Base-by-base conservation (phyloP, 2,888 invertebrate genomes). In the Tenthredo mesomela region DNA sequence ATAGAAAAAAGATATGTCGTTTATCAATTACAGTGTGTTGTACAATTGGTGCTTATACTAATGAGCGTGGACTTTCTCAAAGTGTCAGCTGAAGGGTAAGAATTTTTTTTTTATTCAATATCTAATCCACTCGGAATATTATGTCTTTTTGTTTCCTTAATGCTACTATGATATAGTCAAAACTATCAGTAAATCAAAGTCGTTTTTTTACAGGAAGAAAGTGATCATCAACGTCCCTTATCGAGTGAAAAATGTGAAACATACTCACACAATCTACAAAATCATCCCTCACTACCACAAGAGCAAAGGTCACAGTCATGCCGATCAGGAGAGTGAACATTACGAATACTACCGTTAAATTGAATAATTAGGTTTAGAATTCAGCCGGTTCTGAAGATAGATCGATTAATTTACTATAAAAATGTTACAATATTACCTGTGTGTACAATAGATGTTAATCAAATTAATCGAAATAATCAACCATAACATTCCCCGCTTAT, bases 191-290 rank as follows among this genome's bases (percentile, higher is more conserved):
- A 29, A 73, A 37, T n/a, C 7, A 37, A 21, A 43, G 37, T 40
- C 43, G 9, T 84, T 84, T 86, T 87, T 78, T 94, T 95, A 93
- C 87, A 95, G 95, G 80, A 96, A 96, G 88, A 95, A 95, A 89
- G 96, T 96, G 7, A 94, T 95, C 9, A 96, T 96, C 86, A 96
- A 96, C 90, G 95, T 96, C 25, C 96, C 96, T 0, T 95, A 95
- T 90, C 95, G 95, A 88, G 94, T 96, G 86, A 96, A 96, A 93
- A 95, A 95, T 88, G 94, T 96, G 86, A 96, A 96, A 88, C 96
- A 96, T 90, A 96, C 96, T 0, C 96, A 96, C 91, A 96, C 96
- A 0, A 94, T 96, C n/a, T 96, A 95, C 93, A 96, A 96, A 91
- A 95, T 96, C 0, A 94, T 96, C 61, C 95, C 96, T 75, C 95